Evolutionary conservation across 2,113 vertebrate species (phyloP).

Genomic region (Lepidothrix coronata): DNA sequence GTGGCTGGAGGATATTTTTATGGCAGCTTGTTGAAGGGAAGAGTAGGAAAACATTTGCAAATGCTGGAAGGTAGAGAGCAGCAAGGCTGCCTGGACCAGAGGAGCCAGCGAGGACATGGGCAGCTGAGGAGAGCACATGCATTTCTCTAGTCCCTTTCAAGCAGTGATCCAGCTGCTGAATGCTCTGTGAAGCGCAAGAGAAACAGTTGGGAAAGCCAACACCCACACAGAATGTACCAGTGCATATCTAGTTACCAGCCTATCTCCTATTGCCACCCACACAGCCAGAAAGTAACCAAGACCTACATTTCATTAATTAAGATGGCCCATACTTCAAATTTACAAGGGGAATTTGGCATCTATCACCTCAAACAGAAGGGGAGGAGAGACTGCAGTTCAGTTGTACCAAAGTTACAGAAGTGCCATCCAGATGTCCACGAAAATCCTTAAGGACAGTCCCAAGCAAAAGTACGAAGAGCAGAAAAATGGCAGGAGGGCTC

Average conservation of each 20-base stretch:
- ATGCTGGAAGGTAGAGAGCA: neutral
- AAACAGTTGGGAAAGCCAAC: neutral
- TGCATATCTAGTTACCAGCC: accelerated
- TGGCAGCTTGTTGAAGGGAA: neutral
- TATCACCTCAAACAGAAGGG: neutral
- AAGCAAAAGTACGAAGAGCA: neutral
- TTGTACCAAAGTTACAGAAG: neutral
- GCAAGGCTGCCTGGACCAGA: neutral
- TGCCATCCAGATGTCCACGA: neutral
- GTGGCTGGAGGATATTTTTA: neutral
- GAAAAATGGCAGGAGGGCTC: neutral
- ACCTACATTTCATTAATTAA: neutral
- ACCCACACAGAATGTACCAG: neutral
- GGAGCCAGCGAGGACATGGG: neutral
- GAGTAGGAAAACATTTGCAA: neutral
- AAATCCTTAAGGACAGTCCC: neutral
- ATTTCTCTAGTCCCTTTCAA: neutral
- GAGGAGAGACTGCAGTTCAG: neutral
- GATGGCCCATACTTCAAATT: neutral
- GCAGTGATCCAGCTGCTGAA: neutral
- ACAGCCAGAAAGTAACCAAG: neutral
- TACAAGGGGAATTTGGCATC: neutral
- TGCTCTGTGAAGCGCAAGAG: neutral
- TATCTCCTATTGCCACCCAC: neutral
- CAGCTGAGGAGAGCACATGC: neutral